These are phyloP conservation scores for Crotophaga sulcirostris DNA, from an alignment of 2,113 vertebrate genomes.

Conservation along the genomic window DNA sequence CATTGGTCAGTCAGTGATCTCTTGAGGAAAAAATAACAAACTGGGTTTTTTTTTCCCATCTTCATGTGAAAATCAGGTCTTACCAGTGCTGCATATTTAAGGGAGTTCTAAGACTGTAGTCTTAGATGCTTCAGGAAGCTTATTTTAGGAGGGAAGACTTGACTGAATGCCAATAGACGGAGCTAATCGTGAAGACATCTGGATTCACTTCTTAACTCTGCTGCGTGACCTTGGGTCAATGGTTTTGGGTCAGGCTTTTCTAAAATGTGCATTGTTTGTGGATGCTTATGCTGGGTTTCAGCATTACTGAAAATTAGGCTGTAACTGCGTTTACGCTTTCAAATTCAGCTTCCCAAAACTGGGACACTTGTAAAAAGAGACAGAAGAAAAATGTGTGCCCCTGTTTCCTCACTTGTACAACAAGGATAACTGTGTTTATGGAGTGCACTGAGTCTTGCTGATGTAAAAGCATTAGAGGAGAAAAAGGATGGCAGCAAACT, in stretches of 20 bases:
- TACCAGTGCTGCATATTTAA: background rate
- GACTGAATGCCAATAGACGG: constrained; percentile 45
- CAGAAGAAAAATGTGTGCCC: background rate
- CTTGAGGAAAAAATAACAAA: background rate
- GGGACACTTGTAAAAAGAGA: background rate
- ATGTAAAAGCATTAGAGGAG: background rate
- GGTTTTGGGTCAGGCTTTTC: constrained; percentile 24
- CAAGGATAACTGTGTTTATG: background rate
- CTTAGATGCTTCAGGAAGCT: constrained; percentile 55
- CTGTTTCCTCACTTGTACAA: background rate
- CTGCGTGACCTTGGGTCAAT: constrained; percentile 22
- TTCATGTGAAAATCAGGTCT: constrained; percentile 2
- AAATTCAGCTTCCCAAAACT: constrained; percentile 4
- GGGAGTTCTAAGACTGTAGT: constrained; percentile 10
- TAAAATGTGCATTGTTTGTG: background rate
- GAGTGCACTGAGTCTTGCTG: background rate
- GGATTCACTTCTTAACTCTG: constrained; percentile 58
- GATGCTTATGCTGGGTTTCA: background rate
- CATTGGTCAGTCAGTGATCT: background rate
- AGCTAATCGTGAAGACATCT: constrained; percentile 52
- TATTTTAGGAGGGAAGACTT: constrained; percentile 53
- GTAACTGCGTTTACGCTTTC: background rate
- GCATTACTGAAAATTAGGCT: background rate
- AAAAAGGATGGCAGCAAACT: background rate
- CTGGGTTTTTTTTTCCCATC: fast-evolving